Evolutionary conservation across 2,888 invertebrate species (phyloP), one percentile per base, ranked within the genome.

Genomic region (Parasteatoda lunata): DNA sequence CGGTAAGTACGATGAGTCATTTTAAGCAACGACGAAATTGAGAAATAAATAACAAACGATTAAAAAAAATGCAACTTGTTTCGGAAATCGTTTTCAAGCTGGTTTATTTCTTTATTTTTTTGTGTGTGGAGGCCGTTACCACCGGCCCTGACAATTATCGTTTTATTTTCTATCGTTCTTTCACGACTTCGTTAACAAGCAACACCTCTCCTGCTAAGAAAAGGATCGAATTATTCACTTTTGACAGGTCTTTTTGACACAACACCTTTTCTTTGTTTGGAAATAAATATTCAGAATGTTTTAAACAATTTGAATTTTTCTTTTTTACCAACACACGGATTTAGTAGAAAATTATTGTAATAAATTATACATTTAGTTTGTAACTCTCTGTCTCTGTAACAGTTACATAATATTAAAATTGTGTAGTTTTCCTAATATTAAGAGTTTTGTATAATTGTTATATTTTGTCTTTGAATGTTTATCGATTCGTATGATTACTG

Each of bases 41-140:
- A 59, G 59, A 59, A 59, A 59, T 59, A 59, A 59, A 59, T 9
- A 59, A 9, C 59, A 59, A 59, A 59, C 59, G 59, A 59, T 8
- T 59, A 59, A 59, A 59, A 54, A 59, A 59, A 59, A 59, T 59
- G n/a, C n/a, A 13, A n/a, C 59, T 59, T 59, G 59, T 59, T 59
- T 59, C 59, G 59, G 59, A 59, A 59, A 59, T 59, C 59, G 59
- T 59, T 59, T 59, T 9, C 59, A 59, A 59, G 59, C n/a, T n/a
- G n/a, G n/a, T 59, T 59, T 59, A 13, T 13, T 59, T 59, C 4
- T 13, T 59, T 59, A 4, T 54, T 54, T 4, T 59, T 59, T 11
- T n/a, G 9, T 6, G 59, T 59, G 59, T 59, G 59, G 59, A 59
- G 59, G 59, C 59, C 59, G 59, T 59, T 59, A 59, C 59, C 59